Percentiles rank a stretch among this genome's conserved stretches.
Conservation (phyloP, 2,113 vertebrate species). For the Sorex fumeus region DNA sequence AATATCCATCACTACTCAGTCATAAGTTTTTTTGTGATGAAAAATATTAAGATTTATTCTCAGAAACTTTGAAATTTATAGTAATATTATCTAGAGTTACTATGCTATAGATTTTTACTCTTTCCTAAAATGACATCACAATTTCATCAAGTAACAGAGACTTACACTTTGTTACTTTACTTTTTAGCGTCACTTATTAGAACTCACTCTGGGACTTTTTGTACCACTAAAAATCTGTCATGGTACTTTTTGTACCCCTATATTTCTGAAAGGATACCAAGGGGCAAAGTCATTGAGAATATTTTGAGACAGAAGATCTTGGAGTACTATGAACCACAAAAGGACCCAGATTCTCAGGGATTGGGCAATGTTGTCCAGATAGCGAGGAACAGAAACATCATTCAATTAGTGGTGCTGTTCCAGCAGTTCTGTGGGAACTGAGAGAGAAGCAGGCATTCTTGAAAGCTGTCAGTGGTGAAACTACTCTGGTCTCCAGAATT, state of each 20-base stretch:
- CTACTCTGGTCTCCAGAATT: not conserved
- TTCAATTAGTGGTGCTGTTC: not conserved
- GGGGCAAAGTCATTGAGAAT: not conserved
- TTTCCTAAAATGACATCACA: not conserved
- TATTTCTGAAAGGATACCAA: not conserved
- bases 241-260: not conserved
- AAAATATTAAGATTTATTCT: not conserved
- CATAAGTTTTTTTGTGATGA: not conserved
- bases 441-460: too few relatives aligned
- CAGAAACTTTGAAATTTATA: not conserved
- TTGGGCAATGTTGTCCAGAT: not conserved
- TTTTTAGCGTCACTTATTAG: not conserved
- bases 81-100: not conserved
- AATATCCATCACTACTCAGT: not conserved
- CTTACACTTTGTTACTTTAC: not conserved
- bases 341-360: not conserved
- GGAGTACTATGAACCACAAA: not conserved
- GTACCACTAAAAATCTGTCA: too few relatives aligned
- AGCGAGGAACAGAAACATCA: not conserved
- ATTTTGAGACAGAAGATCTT: not conserved
- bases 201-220: not conserved
- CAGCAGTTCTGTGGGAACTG: constrained; percentile 13
- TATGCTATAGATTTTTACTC: not conserved
- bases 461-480: not conserved
- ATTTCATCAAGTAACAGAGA: not conserved